These are phyloP conservation scores for Podotricha telesiphe DNA, from an alignment of 2,888 invertebrate species.

Conservation along the genomic window DNA sequence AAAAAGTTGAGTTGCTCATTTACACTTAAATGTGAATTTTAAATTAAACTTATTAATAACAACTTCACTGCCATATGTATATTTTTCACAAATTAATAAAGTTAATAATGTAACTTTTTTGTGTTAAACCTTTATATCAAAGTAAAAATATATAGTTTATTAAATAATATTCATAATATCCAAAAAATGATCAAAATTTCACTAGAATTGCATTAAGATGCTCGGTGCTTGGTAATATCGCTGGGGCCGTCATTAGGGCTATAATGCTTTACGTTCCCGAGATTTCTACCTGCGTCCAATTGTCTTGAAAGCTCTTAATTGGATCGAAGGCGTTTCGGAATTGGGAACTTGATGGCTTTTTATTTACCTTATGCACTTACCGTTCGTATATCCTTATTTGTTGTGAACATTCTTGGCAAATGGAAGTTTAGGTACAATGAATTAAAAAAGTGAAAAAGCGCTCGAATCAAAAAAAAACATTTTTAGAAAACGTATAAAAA, in stretches of 20 bases:
- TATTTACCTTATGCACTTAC: conserved; percentile 26
- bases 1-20: too few species aligned
- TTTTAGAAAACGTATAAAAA: too few species aligned
- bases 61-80: too few species aligned
- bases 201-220: conserved; percentile 30
- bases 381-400: conserved; percentile 16
- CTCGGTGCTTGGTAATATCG: conserved; percentile 28
- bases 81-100: neutral
- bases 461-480: too few species aligned
- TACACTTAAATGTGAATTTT: too few species aligned
- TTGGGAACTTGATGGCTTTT: conserved; percentile 18
- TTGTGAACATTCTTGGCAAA: conserved; percentile 1
- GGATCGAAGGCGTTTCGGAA: conserved; percentile 35
- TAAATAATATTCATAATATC: too few species aligned
- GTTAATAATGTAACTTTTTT: neutral
- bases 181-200: neutral
- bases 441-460: too few species aligned
- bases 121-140: neutral
- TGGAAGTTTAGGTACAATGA: neutral
- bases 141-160: too few species aligned
- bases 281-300: conserved; percentile 42
- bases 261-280: conserved; percentile 37
- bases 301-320: conserved; percentile 44
- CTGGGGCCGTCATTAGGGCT: conserved; percentile 39
- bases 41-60: too few species aligned